Percentiles rank a stretch among this genome's conserved stretches.
Conservation (phyloP, 2,797 vertebrate genomes). For the Neopelma chrysocephalum region DNA sequence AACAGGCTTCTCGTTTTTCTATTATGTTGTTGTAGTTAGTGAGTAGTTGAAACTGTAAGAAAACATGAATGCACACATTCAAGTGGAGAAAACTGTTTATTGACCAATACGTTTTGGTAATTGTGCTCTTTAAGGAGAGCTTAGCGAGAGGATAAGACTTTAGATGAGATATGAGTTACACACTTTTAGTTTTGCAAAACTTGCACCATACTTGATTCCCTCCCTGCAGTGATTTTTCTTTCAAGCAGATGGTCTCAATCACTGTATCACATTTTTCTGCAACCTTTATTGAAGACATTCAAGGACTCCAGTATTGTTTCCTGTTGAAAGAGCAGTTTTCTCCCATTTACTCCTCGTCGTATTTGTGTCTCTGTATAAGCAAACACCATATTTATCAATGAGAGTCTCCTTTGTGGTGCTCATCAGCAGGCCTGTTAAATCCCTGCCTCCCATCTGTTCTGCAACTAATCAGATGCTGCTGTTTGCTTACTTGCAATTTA, state of each 20-base stretch:
- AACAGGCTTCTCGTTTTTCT: neutral
- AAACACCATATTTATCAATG: neutral
- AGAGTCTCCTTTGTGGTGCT: neutral
- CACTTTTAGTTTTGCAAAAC: neutral
- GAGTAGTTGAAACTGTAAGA: neutral
- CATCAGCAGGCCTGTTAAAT: conserved; percentile 6
- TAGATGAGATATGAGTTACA: neutral
- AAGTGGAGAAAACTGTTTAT: neutral
- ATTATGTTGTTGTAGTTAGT: neutral
- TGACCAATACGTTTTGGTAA: neutral
- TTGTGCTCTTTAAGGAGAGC: neutral
- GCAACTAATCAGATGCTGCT: conserved; percentile 22
- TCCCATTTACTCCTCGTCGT: neutral
- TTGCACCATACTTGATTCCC: neutral
- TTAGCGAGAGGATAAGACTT: neutral
- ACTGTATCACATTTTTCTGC: neutral
- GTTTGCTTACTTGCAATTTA: conserved; percentile 15
- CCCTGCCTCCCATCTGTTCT: conserved; percentile 10
- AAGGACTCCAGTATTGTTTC: neutral
- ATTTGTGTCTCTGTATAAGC: neutral
- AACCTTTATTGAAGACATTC: neutral
- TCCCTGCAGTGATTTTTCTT: neutral
- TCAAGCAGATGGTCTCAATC: neutral
- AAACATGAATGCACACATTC: neutral
- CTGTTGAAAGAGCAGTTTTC: neutral